phyloP scores from a whole-genome alignment of 2,888 invertebrate species.

The Phalera bucephala region DNA sequence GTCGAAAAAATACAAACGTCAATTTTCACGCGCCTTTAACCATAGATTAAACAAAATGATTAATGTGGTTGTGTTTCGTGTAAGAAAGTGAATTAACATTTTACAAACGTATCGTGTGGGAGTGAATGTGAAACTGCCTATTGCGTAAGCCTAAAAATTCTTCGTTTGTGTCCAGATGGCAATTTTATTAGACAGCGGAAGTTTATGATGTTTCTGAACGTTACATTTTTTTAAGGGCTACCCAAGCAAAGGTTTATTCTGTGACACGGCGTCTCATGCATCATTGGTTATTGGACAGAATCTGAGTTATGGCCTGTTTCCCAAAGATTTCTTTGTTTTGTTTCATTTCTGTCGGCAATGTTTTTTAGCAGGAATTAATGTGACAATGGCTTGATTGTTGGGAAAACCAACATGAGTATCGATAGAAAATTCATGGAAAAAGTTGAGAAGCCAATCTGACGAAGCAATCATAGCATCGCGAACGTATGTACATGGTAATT shows the following conservation, averaged over 20 bases:
- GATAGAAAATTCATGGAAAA: conserved; percentile 57
- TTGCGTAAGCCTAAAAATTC: conserved; percentile 65
- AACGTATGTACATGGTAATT: conserved; percentile 45
- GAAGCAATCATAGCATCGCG: conserved; percentile 26
- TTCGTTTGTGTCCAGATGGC: conserved; percentile 48
- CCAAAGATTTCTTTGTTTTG: conserved; percentile 28
- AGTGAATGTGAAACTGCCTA: conserved; percentile 72
- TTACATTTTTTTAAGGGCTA: not conserved
- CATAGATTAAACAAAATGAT: conserved; percentile 38
- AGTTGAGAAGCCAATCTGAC: conserved; percentile 43
- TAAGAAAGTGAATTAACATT: conserved; percentile 76
- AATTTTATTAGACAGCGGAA: conserved; percentile 5
- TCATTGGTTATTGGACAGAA: conserved; percentile 3
- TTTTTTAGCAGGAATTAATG: conserved; percentile 40
- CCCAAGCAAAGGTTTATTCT: not conserved
- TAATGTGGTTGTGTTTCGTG: conserved; percentile 60
- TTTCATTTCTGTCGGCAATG: conserved; percentile 12
- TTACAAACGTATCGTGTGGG: conserved; percentile 59
- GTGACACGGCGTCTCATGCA: conserved; percentile 11
- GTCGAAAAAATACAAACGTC: conserved; percentile 44
- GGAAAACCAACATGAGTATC: conserved; percentile 34
- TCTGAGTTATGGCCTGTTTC: conserved; percentile 37
- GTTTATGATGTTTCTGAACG: not conserved
- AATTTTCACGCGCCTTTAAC: conserved; percentile 51
- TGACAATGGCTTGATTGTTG: conserved; percentile 38